Evolutionary conservation across 2,888 invertebrate species (phyloP).

Genomic region (Calameuta filiformis): DNA sequence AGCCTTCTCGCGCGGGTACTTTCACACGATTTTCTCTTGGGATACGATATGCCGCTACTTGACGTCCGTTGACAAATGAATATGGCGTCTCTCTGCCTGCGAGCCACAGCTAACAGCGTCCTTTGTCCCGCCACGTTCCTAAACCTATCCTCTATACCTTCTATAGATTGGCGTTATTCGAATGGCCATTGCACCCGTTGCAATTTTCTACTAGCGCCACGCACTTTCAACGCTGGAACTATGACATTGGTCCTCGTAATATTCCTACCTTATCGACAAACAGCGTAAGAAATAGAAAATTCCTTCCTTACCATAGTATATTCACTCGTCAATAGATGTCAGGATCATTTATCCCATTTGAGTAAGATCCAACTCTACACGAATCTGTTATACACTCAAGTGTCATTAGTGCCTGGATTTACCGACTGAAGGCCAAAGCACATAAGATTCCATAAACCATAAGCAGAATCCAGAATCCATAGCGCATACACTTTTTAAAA

Average conservation of each 20-base stretch:
- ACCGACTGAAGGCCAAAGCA: no score
- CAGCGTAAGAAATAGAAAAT: not conserved
- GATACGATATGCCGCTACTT: constrained; percentile 27
- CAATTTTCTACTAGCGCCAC: not conserved
- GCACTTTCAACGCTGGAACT: not conserved
- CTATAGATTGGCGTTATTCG: not conserved
- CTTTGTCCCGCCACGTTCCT: constrained; percentile 46
- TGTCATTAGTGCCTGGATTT: no score
- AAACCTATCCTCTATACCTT: constrained; percentile 27
- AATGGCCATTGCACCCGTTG: not conserved
- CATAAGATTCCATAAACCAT: no score
- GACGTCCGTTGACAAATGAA: constrained; percentile 58
- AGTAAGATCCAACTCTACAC: no score
- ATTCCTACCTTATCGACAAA: not conserved
- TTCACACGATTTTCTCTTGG: not conserved
- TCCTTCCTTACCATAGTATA: not conserved
- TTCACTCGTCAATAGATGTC: not conserved
- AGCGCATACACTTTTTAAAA: no score
- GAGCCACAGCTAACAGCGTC: constrained; percentile 40
- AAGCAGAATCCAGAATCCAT: no score
- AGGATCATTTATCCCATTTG: not conserved
- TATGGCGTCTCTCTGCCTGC: constrained; percentile 51
- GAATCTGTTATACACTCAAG: no score
- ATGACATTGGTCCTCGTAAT: not conserved
- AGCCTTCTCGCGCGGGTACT: not conserved